A percentile compares a stretch with the other conserved stretches of the same genome.
These are phyloP conservation scores for Ruditapes philippinarum DNA, from an alignment of 1,140 invertebrate species.

Conservation along the genomic window DNA sequence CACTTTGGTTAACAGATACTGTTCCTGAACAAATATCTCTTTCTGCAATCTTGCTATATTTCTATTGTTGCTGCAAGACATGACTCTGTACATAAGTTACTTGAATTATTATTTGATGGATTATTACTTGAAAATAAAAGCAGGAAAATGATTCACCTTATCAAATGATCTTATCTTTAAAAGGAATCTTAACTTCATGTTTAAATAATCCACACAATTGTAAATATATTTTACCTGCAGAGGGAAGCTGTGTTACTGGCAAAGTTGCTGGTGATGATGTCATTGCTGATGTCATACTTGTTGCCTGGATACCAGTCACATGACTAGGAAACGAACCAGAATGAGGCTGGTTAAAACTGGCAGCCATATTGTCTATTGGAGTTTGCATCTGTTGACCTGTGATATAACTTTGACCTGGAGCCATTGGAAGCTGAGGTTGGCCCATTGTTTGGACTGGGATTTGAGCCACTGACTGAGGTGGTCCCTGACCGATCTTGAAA, in stretches of 20 bases:
- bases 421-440: neutral
- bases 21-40: no score
- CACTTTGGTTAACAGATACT: no score
- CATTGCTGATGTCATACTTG: constrained; percentile 14
- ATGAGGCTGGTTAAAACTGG: neutral
- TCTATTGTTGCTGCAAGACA: no score
- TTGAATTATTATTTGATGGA: no score
- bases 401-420: neutral
- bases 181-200: no score
- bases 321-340: neutral
- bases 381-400: neutral
- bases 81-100: no score
- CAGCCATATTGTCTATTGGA: neutral
- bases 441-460: constrained; percentile 11
- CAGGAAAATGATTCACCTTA: no score
- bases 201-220: no score
- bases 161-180: no score
- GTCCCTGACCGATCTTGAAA: neutral
- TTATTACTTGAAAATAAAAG: no score
- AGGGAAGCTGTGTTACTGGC: constrained; percentile 56
- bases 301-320: constrained; percentile 29
- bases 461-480: neutral
- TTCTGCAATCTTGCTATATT: no score
- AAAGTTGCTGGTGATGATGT: constrained; percentile 62
- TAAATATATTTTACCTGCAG: constrained; percentile 26